Conservation (phyloP, 2,888 invertebrate genomes). For the Lasioglossum lativentre region DNA sequence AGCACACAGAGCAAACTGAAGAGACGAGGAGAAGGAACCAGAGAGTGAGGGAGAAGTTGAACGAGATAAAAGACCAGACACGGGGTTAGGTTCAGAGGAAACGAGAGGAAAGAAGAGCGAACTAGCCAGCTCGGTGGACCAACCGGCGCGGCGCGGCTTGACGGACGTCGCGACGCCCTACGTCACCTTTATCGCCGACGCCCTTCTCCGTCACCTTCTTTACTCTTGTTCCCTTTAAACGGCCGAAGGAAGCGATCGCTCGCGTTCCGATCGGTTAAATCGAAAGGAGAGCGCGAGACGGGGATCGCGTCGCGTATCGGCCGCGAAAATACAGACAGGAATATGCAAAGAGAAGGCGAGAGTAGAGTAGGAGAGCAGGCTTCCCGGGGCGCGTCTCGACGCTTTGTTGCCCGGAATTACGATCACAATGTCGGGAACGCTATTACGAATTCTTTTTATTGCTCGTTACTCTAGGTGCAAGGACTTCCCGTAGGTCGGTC, state of each 20-base stretch:
- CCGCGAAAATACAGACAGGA: no score
- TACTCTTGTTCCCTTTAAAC: constrained; percentile 48
- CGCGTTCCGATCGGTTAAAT: constrained; percentile 21
- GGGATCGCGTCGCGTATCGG: not conserved
- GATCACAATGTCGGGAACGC: constrained; percentile 35
- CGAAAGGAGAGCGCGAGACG: not conserved
- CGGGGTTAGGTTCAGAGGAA: not conserved
- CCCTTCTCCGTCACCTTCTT: constrained; percentile 69
- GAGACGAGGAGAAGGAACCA: not conserved
- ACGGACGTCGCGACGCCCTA: constrained; percentile 84
- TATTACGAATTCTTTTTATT: constrained; percentile 44
- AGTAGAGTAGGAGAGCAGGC: not conserved
- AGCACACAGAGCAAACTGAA: constrained; percentile 34
- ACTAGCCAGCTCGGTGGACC: constrained; percentile 74
- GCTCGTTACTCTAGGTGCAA: constrained; percentile 57
- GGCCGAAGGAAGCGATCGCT: constrained; percentile 55
- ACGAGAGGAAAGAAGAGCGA: constrained; percentile 25
- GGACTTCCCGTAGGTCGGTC: constrained; percentile 60
- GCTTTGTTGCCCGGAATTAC: constrained; percentile 24
- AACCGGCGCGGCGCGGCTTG: constrained; percentile 80
- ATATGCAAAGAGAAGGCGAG: not conserved
- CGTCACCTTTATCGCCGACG: constrained; percentile 81
- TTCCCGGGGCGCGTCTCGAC: not conserved
- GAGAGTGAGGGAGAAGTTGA: constrained; percentile 14
- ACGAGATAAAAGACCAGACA: constrained; percentile 8